phyloP scores from a whole-genome alignment of 64 coral and sea anemone species.

The Anthopleura sola region DNA sequence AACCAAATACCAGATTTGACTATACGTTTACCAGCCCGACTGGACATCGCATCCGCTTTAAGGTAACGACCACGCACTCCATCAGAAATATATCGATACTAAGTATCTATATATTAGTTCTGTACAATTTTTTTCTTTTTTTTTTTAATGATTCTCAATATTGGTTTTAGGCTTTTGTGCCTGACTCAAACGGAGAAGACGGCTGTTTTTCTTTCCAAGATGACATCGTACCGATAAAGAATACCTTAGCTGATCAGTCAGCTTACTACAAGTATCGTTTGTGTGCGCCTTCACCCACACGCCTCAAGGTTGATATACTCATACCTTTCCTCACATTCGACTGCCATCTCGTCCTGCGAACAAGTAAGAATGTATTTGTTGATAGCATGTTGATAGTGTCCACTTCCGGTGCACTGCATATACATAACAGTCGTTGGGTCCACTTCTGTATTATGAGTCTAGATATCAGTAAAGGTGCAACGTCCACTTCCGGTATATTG shows the following conservation, averaged over 20 bases:
- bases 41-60: neutral
- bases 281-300: neutral
- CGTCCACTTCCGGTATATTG: neutral
- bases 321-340: neutral
- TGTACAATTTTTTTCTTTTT: too few species aligned
- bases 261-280: neutral
- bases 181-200: neutral
- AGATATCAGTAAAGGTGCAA: too few species aligned
- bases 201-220: neutral
- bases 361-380: neutral
- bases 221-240: neutral
- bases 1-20: constrained; percentile 14
- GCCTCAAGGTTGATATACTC: neutral
- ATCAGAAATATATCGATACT: too few species aligned
- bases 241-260: neutral
- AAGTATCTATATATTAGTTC: too few species aligned
- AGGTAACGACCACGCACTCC: neutral
- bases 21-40: neutral
- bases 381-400: neutral
- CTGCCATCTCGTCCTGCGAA: neutral
- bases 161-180: neutral
- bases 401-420: neutral
- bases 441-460: too few species aligned
- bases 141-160: too few species aligned
- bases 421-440: too few species aligned